Base-by-base conservation (phyloP, 2,797 vertebrate genomes). In the Enteromius thamalakanensis region DNA sequence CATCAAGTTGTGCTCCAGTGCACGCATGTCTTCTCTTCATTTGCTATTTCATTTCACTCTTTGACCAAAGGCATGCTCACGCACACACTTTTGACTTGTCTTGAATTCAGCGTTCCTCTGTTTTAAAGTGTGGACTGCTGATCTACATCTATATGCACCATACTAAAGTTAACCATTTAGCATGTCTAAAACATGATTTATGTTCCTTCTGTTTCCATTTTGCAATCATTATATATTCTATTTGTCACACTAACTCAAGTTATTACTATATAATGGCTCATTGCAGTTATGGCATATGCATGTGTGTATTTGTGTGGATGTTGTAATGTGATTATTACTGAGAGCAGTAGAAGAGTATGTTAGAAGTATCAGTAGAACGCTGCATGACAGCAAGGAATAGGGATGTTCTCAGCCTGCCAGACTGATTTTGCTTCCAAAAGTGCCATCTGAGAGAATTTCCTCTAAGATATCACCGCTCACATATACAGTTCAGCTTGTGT, bases 401-500 rank as follows among this genome's bases (percentile, higher is more conserved):
- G 32, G 10, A 37, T 62, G 34, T 55, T 70, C 34, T 58, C 14
- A 58, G 37, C 17, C 37, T 71, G 37, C 51, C 17, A 60, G 23
- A 47, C 17, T 45, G 37, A 71, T 45, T 70, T 42, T 42, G 17
- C 10, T 58, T 17, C 23, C 40, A 70, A 70, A 58, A 58, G 51
- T 12, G 23, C 34, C 11, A 0, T 45, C 49, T 80, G 65, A 55
- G 65, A 80, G 15, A 53, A 40, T 26, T 42, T 60, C 53, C n/a
- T 26, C 7, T 19, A 58, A 42, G 37, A 17, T 23, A 29, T 29
- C 37, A 21, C 51, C 32, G 49, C 23, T 68, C 11, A 68, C 4
- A 79, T 49, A 78, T 7, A 53, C 29, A 53, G 45, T 68, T 70
- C 51, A 80, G 49, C 53, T 60, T 80, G 34, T 58, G 23, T 71